These are phyloP conservation scores for Anticlea derivata DNA, from an alignment of 2,888 invertebrate species.

Conservation along the genomic window DNA sequence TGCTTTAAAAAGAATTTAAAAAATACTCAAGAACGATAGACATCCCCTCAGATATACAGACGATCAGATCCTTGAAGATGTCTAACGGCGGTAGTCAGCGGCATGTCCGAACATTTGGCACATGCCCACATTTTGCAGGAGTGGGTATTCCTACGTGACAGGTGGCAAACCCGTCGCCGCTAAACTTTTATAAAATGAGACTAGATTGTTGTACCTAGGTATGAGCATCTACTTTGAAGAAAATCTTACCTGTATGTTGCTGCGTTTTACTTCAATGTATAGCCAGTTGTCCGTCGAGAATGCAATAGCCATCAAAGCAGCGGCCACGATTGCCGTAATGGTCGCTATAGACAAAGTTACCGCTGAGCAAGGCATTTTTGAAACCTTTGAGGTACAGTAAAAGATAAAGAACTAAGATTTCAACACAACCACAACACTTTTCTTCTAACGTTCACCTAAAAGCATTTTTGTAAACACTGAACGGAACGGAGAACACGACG, in stretches of 20 bases:
- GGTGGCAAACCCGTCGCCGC: too few relatives aligned
- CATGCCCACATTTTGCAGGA: too few relatives aligned
- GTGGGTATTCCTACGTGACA: too few relatives aligned
- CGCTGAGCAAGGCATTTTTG: slow-evolving; percentile 96
- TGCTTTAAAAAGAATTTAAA: too few relatives aligned
- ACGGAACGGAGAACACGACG: slow-evolving; percentile 76
- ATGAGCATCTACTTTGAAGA: too few relatives aligned
- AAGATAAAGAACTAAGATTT: slow-evolving; percentile 58
- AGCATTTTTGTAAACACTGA: slow-evolving; percentile 81
- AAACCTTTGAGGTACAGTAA: slow-evolving; percentile 66
- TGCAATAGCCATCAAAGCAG: slow-evolving; percentile 95
- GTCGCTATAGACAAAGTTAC: slow-evolving; percentile 97
- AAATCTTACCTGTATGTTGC: slow-evolving; percentile 90
- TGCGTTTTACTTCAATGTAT: slow-evolving; percentile 95
- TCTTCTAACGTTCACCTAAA: slow-evolving; percentile 73
- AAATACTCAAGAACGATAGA: too few relatives aligned
- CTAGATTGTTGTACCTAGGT: too few relatives aligned
- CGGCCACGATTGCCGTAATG: slow-evolving; percentile 97
- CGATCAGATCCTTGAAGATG: too few relatives aligned
- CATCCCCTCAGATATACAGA: too few relatives aligned
- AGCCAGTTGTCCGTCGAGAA: slow-evolving; percentile 99
- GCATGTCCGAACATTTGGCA: too few relatives aligned
- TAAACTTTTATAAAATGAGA: too few relatives aligned
- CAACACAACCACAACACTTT: slow-evolving; percentile 79
- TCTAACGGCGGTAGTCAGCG: too few relatives aligned